Evolutionary conservation across 2,888 invertebrate genomes (phyloP).

Genomic region (Eretmocerus hayati): DNA sequence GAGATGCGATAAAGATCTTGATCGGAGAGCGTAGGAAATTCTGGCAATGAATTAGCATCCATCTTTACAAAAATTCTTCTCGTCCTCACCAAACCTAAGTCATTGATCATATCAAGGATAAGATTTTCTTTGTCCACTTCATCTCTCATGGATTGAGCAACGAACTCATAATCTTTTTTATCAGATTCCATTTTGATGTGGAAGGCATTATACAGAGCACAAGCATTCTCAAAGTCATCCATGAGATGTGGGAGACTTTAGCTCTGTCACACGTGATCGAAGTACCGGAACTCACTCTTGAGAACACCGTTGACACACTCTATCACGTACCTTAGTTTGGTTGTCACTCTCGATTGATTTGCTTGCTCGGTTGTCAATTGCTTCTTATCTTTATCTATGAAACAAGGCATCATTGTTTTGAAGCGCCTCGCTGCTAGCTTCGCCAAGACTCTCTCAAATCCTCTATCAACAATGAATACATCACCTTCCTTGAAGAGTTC

Average conservation of each 20-base stretch:
- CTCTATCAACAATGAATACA: constrained; percentile 10
- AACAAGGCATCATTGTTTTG: constrained; percentile 4
- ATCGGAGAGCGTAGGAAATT: neutral
- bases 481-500: neutral
- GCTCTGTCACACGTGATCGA: constrained; percentile 2
- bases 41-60: neutral
- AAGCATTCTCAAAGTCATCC: constrained; percentile 9
- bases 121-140: neutral
- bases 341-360: constrained; percentile 1
- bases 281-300: constrained; percentile 6
- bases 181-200: neutral
- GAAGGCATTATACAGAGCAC: constrained; percentile 8
- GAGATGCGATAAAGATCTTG: neutral
- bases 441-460: constrained; percentile 4
- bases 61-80: neutral
- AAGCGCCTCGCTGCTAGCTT: constrained; percentile 1
- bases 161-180: neutral
- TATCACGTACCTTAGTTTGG: constrained; percentile 5
- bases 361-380: constrained; percentile 7
- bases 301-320: constrained; percentile 8
- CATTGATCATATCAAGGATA: neutral
- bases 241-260: neutral
- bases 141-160: neutral
- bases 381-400: neutral
- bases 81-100: neutral